Conservation (phyloP, 2,113 vertebrate species). For the Menura novaehollandiae region DNA sequence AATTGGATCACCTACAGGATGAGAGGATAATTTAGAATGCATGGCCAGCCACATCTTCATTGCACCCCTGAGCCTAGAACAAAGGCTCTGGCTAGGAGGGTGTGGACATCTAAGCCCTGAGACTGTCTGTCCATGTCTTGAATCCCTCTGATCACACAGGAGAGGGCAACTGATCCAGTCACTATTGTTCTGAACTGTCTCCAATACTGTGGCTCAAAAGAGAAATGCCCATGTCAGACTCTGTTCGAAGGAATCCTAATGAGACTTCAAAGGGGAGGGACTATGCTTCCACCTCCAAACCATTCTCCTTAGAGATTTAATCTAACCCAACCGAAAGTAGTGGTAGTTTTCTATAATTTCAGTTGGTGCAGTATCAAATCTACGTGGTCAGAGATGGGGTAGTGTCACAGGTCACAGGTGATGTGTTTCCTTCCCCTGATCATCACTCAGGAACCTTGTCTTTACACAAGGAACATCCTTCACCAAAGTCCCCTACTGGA, state of each 20-base stretch:
- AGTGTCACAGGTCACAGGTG: background rate
- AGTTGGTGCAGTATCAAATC: background rate
- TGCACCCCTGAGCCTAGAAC: constrained; percentile 25
- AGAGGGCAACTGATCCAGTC: background rate
- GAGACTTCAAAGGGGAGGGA: background rate
- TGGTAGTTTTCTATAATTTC: background rate
- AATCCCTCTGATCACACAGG: background rate
- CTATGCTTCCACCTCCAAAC: background rate
- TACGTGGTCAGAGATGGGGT: background rate
- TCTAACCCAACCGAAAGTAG: background rate
- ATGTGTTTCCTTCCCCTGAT: background rate
- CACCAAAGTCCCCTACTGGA: background rate
- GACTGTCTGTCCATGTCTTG: background rate
- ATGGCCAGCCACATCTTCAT: background rate
- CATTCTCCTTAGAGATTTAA: background rate
- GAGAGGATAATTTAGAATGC: constrained; percentile 23
- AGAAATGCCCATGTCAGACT: background rate
- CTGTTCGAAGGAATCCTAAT: background rate
- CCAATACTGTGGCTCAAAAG: background rate
- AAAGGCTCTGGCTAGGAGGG: background rate
- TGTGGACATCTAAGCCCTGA: background rate
- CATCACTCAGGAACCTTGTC: background rate
- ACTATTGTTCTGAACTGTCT: background rate
- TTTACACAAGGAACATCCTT: background rate
- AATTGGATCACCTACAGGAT: constrained; percentile 60